phyloP scores from a whole-genome alignment of 2,888 invertebrate genomes.

The Lasioglossum marginatum region DNA sequence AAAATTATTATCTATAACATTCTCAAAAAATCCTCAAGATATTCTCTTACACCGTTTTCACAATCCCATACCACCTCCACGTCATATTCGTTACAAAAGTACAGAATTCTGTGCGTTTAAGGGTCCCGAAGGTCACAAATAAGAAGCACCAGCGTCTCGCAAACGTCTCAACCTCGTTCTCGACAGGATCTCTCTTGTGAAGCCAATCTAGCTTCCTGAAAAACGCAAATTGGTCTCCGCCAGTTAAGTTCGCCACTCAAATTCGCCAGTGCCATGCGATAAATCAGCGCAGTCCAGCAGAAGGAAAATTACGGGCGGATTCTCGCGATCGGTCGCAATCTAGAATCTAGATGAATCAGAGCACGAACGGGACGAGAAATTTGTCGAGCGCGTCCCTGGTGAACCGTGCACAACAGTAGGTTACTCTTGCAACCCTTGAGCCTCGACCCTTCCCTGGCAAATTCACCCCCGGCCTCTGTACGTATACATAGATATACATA shows the following conservation, averaged over 20 bases:
- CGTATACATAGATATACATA: neutral
- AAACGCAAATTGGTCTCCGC: neutral
- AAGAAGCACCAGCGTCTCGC: neutral
- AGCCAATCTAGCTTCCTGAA: neutral
- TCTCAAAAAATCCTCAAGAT: neutral
- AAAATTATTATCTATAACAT: neutral
- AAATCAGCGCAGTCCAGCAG: neutral
- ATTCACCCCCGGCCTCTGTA: constrained; percentile 53
- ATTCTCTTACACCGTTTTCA: neutral
- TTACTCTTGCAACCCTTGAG: constrained; percentile 75
- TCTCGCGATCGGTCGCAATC: constrained; percentile 27
- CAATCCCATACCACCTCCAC: neutral
- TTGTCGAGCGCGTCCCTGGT: constrained; percentile 64
- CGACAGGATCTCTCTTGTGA: neutral
- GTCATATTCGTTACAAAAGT: neutral
- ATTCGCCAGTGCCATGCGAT: neutral
- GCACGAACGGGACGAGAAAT: constrained; percentile 55
- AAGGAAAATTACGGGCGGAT: constrained; percentile 1
- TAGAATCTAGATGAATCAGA: constrained; percentile 41
- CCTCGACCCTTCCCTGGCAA: constrained; percentile 64
- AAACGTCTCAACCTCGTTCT: neutral
- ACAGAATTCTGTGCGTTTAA: neutral
- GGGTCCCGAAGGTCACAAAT: neutral
- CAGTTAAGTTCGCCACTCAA: neutral
- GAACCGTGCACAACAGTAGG: constrained; percentile 70